Evolutionary conservation across 1,140 invertebrate species (phyloP), one percentile per base, ranked within the genome.

Genomic region (Atopsyche davidsoni): DNA sequence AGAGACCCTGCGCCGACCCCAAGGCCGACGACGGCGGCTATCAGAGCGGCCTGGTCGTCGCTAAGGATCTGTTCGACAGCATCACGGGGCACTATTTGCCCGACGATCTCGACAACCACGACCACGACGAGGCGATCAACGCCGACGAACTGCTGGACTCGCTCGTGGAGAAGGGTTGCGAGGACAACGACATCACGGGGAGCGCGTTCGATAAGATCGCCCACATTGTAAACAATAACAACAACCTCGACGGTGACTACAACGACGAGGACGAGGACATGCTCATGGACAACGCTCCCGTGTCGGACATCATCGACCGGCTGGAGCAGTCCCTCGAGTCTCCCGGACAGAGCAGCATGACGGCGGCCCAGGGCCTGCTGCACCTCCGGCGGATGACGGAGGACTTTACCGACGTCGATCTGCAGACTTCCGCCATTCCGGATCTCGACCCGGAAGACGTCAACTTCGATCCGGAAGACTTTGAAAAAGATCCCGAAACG

Each of bases 241-340:
- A 48, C 9, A 45, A 54, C 21, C 48, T 55, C 10, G 59, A 65
- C 0, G 63, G 60, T 28, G 76, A 78, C 62, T 77, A 81, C 51
- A 69, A 67, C 22, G 76, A 78, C 39, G 77, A 80, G 16, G 78
- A 80, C 53, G 75, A 80, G 51, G 75, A 78, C 53, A 75, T 77
- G 61, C 55, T 79, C 31, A 55, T 73, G 41, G 63, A 63, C 31
- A 58, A 58, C 39, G 72, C 70, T 32, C 75, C 76, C 0, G 78
- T 79, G 36, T 69, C 73, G 11, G 77, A 80, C 55, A 78, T 79
- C 34, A 75, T 79, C 14, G 70, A 74, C 35, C 57, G 76, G 31
- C 61, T 80, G 28, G 76, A 76, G 52, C 75, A 76, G 51, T 77
- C 77, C 2, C 63, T 73, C 2, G 72, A 70, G 38, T 72, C 70